Evolutionary conservation across 2,113 vertebrate species (phyloP).

Genomic region (Theropithecus gelada): DNA sequence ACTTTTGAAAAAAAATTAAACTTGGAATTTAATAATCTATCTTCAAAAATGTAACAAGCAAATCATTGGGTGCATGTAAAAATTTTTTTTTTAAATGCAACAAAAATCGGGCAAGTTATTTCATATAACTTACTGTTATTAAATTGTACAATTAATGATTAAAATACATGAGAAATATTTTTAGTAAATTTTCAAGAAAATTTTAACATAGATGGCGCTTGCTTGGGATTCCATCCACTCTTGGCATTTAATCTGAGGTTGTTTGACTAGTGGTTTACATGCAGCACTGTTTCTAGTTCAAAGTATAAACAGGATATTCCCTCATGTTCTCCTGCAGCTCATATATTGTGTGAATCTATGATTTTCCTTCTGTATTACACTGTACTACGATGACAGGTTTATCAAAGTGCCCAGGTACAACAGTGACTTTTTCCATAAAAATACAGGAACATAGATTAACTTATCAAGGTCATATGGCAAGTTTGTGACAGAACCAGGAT

Average conservation of each 20-base stretch:
- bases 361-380: not conserved
- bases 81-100: not conserved
- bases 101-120: not conserved
- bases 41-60: not conserved
- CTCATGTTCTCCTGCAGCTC: not conserved
- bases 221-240: not conserved
- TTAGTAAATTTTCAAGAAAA: not conserved
- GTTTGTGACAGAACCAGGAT: constrained; percentile 11
- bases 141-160: not conserved
- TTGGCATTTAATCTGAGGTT: not conserved
- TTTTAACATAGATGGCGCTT: not conserved
- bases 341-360: not conserved
- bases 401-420: not conserved
- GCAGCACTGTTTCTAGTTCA: not conserved
- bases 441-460: not conserved
- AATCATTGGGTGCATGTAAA: not conserved
- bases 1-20: not conserved
- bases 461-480: not conserved
- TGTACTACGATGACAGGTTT: not conserved
- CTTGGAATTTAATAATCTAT: not conserved
- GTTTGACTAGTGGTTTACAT: not conserved
- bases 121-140: not conserved
- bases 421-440: not conserved
- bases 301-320: not conserved
- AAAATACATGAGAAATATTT: not conserved